Evolutionary conservation across 2,888 invertebrate genomes (phyloP).

Genomic region (Aplocera efformata): DNA sequence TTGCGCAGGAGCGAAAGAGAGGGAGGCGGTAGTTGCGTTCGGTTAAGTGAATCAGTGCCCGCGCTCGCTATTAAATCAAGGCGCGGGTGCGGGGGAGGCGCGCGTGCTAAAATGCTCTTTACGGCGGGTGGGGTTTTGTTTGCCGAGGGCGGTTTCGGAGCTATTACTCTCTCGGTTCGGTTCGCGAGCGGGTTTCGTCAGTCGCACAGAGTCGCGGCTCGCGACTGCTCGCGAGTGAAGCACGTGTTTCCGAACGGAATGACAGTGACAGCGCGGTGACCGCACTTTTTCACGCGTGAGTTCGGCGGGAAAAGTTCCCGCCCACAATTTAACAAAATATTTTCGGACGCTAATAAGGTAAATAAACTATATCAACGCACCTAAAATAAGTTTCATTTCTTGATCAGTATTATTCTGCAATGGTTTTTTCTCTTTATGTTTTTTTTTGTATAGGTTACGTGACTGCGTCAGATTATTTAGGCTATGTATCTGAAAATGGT

Average conservation of each 20-base stretch:
- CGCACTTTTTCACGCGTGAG: conserved; percentile 60
- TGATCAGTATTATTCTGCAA: too few species aligned
- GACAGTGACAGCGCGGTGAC: conserved; percentile 70
- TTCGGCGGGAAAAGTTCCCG: conserved; percentile 77
- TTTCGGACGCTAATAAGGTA: conserved; percentile 81
- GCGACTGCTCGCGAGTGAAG: conserved; percentile 53
- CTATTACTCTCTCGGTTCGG: conserved; percentile 54
- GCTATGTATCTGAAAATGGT: too few species aligned
- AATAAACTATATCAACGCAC: conserved; percentile 20
- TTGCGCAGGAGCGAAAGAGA: conserved; percentile 59
- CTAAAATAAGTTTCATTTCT: too few species aligned
- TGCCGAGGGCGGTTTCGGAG: conserved; percentile 75
- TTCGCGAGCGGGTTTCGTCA: conserved; percentile 34
- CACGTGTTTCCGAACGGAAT: conserved; percentile 49
- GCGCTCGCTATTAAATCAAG: conserved; percentile 79
- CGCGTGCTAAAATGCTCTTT: conserved; percentile 77
- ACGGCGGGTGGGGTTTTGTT: conserved; percentile 78
- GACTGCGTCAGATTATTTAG: too few species aligned
- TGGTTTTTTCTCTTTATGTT: too few species aligned
- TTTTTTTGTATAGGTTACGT: too few species aligned
- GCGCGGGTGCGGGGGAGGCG: conserved; percentile 68
- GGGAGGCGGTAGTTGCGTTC: conserved; percentile 71
- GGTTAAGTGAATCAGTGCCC: conserved; percentile 80
- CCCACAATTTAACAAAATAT: conserved; percentile 74
- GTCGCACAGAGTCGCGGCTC: conserved; percentile 51